Evolutionary conservation across 2,113 vertebrate species (phyloP), one percentile per base, ranked within the genome.

Genomic region (Gymnarchus niloticus): DNA sequence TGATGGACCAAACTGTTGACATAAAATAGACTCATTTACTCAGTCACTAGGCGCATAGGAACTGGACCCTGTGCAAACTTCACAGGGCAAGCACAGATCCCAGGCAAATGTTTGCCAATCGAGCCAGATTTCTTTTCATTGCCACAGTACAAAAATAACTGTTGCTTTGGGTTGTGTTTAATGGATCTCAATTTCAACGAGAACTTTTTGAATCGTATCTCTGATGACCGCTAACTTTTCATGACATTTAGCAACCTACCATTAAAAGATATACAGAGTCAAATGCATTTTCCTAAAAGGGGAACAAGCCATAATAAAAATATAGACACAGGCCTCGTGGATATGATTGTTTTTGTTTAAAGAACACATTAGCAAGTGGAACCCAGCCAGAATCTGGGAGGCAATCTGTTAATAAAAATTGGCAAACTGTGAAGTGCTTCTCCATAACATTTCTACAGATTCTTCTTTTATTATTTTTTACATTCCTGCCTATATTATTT

Each of bases 361-460:
- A 23, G 46, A 76, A 69, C 80, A 82, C 73, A 54, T 81, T 81
- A 61, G 56, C 78, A 82, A 33, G 59, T 46, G 78, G 33, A 82
- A 65, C 61, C 41, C 12, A 54, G 57, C 54, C 59, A 73, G 78
- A 10, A 41, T 48, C 46, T 76, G 44, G 46, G 12, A 49, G 25
- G n/a, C 44, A 73, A 57, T 82, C 41, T 86, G 54, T 51, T 37
- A 86, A 12, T 14, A 80, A 80, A 56, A 78, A 23, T 25, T 51
- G 57, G 37, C 41, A 49, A 82, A 52, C 49, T 28, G 49, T 52
- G 48, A 28, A 41, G 51, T n/a, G 28, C 28, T 23, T 83, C 44
- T 57, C 33, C 44, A 28, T 23, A 48, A 81, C n/a, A 28, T 81
- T 81, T 23, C 48, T 17, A 52, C 80, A n/a, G 12, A n/a, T 48